phyloP scores from a whole-genome alignment of 2,888 invertebrate genomes.

The Apoderus coryli region DNA sequence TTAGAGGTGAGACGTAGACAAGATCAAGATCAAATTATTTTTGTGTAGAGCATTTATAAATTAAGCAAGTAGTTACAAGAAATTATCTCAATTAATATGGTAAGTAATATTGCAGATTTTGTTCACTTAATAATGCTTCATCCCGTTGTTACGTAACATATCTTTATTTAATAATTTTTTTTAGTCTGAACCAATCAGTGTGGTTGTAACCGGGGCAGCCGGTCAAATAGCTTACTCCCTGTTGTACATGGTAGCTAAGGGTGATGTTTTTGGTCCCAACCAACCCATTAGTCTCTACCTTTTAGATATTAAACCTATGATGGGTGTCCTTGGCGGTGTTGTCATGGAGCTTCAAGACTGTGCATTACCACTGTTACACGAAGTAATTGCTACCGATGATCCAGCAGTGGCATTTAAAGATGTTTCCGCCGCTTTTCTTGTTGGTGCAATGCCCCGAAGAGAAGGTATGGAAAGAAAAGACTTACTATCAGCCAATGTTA shows the following conservation, averaged over 20 bases:
- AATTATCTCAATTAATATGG: conserved; percentile 3
- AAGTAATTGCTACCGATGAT: conserved; percentile 76
- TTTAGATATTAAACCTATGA: conserved; percentile 91
- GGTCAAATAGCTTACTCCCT: conserved; percentile 98
- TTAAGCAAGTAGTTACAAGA: too few relatives aligned
- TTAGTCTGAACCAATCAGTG: conserved; percentile 73
- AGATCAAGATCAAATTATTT: too few relatives aligned
- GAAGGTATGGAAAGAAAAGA: conserved; percentile 98
- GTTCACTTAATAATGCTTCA: not conserved
- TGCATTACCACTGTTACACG: conserved; percentile 74
- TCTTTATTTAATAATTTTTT: too few relatives aligned
- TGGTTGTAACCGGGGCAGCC: conserved; percentile 95
- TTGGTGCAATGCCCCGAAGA: conserved; percentile 95
- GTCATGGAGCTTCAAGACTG: conserved; percentile 96
- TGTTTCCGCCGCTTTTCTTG: conserved; percentile 89
- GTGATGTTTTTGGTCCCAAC: conserved; percentile 83
- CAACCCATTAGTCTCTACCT: conserved; percentile 80
- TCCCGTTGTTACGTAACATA: not conserved
- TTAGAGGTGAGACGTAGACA: too few relatives aligned
- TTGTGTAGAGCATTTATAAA: too few relatives aligned
- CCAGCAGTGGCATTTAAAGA: conserved; percentile 89
- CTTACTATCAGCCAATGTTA: conserved; percentile 90
- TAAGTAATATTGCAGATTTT: not conserved
- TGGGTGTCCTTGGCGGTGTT: conserved; percentile 93
- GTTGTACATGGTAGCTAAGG: conserved; percentile 86